Conservation (phyloP, 2,113 vertebrate genomes). For the Nasalis larvatus region DNA sequence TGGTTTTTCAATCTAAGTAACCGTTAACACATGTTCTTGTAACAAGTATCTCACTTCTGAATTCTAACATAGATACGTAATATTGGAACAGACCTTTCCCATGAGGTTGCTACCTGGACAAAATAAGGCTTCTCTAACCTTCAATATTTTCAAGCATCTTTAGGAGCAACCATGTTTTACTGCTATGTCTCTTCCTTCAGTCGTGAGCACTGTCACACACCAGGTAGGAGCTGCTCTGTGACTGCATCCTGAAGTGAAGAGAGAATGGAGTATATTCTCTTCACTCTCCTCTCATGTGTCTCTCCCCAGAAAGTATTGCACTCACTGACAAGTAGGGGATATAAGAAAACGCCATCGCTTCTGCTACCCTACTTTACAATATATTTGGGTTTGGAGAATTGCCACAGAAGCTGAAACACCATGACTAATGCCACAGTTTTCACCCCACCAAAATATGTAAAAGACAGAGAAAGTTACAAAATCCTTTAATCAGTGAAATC, state of each 20-base stretch:
- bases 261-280: not conserved
- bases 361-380: not conserved
- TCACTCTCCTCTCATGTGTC: not conserved
- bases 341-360: not conserved
- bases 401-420: not conserved
- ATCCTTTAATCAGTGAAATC: not conserved
- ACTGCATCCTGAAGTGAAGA: not conserved
- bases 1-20: not conserved
- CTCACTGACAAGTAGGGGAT: not conserved
- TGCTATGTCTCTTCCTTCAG: not conserved
- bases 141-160: not conserved
- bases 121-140: not conserved
- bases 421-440: not conserved
- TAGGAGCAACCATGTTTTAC: too few species aligned
- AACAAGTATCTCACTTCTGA: not conserved
- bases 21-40: not conserved
- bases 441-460: not conserved
- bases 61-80: not conserved
- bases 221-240: not conserved
- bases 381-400: not conserved
- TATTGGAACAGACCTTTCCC: not conserved
- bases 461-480: not conserved
- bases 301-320: not conserved
- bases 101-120: not conserved
- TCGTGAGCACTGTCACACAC: rapidly evolving